Evolutionary conservation across 2,888 invertebrate genomes (phyloP), one percentile per base, ranked within the genome.

Genomic region (Ectemnius cavifrons): DNA sequence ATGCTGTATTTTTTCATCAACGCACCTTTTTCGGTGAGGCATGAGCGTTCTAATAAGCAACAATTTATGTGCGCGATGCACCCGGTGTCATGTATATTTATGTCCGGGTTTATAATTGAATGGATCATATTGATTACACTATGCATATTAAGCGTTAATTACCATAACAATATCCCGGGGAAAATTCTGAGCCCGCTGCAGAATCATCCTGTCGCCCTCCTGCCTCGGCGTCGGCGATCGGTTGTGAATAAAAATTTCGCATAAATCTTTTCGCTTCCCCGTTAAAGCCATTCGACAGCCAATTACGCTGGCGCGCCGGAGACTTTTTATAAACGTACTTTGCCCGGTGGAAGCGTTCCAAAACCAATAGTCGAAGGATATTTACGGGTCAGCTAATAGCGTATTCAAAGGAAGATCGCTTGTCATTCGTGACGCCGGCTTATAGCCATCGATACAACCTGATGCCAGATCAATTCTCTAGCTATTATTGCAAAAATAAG

Each of bases 251-350:
- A 82, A 78, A 78, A 82, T 70, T 73, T 71, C 71, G 82, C 82
- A 82, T 82, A 83, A 82, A 81, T 79, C 83, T 79, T 71, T 45
- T 28, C 63, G 37, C 37, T 37, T 56, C 61, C 77, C 83, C 81
- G 81, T 79, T 83, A 79, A 81, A 79, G 76, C 77, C 58, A 81
- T 81, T 82, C 83, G 83, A 79, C 83, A 83, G 83, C 83, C 83
- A 81, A 83, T 82, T 82, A 82, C 75, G 83, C 80, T 71, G 74
- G 76, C 71, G 70, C 71, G 76, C 83, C 79, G 73, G 78, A 80
- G 78, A 66, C 73, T 81, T 82, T 82, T 82, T 80, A 69, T 45
- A 67, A 69, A 75, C 72, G 74, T 82, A 74, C 78, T 82, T 78
- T 75, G 46, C 64, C 57, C 67, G 11, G 56, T 81, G 82, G 83